phyloP scores from a whole-genome alignment of 2,888 invertebrate species.

The Nasonia oneida region DNA sequence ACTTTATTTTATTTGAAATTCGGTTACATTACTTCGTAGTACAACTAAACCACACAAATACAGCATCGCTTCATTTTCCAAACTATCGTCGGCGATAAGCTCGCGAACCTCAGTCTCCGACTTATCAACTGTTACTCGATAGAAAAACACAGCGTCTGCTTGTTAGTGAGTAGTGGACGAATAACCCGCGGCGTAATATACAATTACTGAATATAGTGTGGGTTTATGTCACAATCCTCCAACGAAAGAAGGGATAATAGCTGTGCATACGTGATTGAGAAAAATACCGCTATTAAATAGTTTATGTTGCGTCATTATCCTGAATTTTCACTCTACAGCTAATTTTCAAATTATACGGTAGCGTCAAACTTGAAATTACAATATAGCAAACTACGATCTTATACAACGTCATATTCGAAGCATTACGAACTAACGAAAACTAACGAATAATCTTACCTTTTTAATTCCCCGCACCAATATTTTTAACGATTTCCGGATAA shows the following conservation, averaged over 20 bases:
- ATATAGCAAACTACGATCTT: no score
- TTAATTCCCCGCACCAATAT: no score
- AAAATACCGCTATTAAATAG: background rate
- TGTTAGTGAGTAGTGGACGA: background rate
- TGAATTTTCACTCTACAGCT: no score
- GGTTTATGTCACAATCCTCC: background rate
- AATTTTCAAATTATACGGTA: no score
- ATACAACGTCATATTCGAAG: no score
- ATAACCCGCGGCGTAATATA: background rate
- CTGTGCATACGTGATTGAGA: background rate
- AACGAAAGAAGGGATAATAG: background rate
- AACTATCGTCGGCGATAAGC: slow-evolving; percentile 31
- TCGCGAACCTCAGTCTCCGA: background rate
- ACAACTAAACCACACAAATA: background rate
- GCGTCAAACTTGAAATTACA: no score
- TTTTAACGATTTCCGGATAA: no score
- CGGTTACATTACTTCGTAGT: background rate
- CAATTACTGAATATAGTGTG: background rate
- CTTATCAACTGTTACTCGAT: slow-evolving; percentile 4
- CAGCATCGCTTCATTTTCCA: background rate
- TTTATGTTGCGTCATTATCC: no score
- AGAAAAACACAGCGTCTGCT: background rate
- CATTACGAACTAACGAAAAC: no score
- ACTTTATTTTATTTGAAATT: background rate
- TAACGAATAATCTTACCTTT: no score